These are phyloP conservation scores for Omphaloscelis lunosa DNA, from an alignment of 2,888 invertebrate species.

Conservation along the genomic window DNA sequence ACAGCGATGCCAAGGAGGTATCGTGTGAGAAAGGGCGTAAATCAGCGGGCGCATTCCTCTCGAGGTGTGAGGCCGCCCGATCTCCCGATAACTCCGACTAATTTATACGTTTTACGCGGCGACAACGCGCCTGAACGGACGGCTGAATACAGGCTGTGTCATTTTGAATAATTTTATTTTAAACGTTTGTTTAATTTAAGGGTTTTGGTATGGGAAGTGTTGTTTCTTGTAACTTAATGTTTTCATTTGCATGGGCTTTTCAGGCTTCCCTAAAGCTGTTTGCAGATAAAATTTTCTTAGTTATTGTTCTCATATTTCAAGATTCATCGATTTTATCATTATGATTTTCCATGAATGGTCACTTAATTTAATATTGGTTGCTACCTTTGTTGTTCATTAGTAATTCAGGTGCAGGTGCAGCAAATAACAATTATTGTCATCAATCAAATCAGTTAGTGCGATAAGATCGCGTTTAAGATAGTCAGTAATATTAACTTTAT, in stretches of 20 bases:
- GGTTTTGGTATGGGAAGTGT: background rate
- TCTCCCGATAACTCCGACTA: conserved; percentile 87
- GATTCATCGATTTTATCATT: background rate
- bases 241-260: conserved; percentile 1
- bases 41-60: conserved; percentile 85
- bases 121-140: conserved; percentile 85
- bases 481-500: conserved; percentile 33
- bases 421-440: conserved; percentile 37
- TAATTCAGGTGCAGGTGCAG: conserved; percentile 34
- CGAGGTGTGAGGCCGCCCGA: conserved; percentile 90
- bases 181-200: conserved; percentile 13
- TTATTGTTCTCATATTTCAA: background rate
- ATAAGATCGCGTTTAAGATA: conserved; percentile 53
- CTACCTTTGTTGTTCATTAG: conserved; percentile 6
- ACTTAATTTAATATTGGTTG: background rate
- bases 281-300: background rate
- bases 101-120: conserved; percentile 90
- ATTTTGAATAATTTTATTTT: conserved; percentile 31
- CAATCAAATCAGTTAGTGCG: conserved; percentile 47
- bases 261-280: background rate
- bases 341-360: background rate
- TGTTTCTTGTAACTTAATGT: background rate
- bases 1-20: conserved; percentile 78
- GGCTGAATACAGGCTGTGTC: conserved; percentile 73
- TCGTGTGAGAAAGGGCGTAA: conserved; percentile 85